phyloP scores from a whole-genome alignment of 2,888 invertebrate genomes.

The Tineola bisselliella region DNA sequence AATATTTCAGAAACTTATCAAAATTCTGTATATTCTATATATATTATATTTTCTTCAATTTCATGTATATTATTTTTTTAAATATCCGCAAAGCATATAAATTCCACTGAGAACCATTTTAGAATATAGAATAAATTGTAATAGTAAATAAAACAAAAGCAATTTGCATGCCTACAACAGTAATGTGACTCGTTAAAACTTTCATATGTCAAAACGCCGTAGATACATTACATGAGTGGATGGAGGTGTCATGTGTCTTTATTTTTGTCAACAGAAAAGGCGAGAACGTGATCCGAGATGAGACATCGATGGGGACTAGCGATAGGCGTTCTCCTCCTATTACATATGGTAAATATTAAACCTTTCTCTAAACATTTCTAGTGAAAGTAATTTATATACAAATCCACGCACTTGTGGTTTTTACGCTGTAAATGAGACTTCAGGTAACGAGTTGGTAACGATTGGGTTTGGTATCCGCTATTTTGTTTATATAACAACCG shows the following conservation, averaged over 20 bases:
- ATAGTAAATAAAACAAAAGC: not conserved
- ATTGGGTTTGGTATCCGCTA: too few relatives aligned
- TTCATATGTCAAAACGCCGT: not conserved
- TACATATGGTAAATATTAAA: constrained; percentile 46
- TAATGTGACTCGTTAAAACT: not conserved
- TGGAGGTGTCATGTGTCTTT: not conserved
- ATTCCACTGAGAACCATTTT: too few relatives aligned
- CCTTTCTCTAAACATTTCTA: constrained; percentile 1
- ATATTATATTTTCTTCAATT: too few relatives aligned
- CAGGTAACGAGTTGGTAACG: too few relatives aligned
- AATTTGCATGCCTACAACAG: not conserved
- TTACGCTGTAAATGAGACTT: not conserved
- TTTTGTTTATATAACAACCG: too few relatives aligned
- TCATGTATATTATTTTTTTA: too few relatives aligned
- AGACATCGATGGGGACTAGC: constrained; percentile 45
- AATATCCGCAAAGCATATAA: too few relatives aligned
- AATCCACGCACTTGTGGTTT: not conserved
- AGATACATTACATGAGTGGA: not conserved
- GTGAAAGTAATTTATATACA: not conserved
- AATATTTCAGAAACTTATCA: too few relatives aligned
- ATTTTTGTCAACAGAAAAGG: constrained; percentile 45
- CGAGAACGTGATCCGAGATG: constrained; percentile 28
- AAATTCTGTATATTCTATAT: too few relatives aligned
- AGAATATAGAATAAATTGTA: not conserved
- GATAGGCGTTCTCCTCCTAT: constrained; percentile 51